Percentiles rank a stretch among this genome's conserved stretches.
Conservation (phyloP, 37 sponge, comb jelly and placozoan species). For the Petrosia ficiformis region DNA sequence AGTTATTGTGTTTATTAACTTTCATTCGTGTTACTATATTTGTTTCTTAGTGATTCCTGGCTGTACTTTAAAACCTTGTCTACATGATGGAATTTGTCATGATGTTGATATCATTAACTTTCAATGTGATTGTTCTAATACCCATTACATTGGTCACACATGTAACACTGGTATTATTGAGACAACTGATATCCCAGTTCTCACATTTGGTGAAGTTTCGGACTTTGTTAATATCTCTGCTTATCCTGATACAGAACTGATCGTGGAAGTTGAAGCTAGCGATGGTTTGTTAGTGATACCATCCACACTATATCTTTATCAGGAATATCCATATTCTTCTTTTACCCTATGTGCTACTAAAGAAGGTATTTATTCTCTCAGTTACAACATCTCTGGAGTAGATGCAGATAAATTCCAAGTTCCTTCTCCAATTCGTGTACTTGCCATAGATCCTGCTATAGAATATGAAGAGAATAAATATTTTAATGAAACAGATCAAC, state of each 20-base stretch:
- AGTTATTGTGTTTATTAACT: too few species aligned
- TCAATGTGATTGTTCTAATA: not conserved
- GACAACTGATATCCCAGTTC: not conserved
- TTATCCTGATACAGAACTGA: not conserved
- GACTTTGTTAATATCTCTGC: not conserved
- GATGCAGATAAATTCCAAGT: not conserved
- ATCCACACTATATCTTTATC: not conserved
- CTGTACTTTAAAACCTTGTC: not conserved
- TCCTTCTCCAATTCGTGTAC: not conserved
- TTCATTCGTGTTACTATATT: too few species aligned
- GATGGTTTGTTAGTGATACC: not conserved
- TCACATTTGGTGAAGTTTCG: not conserved
- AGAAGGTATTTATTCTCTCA: not conserved
- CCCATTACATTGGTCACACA: not conserved
- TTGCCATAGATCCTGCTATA: not conserved
- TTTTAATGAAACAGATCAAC: not conserved
- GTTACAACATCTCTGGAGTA: not conserved
- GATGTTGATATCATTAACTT: not conserved
- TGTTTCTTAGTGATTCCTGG: slow-evolving; percentile 3
- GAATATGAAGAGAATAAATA: not conserved
- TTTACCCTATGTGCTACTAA: not conserved
- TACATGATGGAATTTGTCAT: not conserved
- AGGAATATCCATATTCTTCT: not conserved
- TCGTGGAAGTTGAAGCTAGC: not conserved
- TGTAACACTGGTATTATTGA: not conserved